A percentile compares a stretch with the other conserved stretches of the same genome.
Conservation (phyloP, 92 coral and sea anemone species). For the Blastomussa wellsi region DNA sequence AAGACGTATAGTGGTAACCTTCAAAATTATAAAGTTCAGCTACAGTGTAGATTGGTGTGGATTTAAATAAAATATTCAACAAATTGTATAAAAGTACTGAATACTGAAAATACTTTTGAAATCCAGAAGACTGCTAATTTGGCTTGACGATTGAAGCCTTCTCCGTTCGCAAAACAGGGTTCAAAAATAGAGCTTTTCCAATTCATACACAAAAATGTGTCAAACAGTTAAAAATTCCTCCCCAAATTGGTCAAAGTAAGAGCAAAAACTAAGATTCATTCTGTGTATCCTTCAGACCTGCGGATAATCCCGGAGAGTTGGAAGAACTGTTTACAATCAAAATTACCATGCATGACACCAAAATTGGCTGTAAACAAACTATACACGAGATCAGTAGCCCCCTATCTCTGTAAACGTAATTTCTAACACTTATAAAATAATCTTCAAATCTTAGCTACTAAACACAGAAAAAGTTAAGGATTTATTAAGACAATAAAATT, state of each 20-base stretch:
- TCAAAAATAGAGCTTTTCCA: too few species aligned
- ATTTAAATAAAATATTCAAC: neutral
- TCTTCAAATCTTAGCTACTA: neutral
- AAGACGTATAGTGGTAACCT: neutral
- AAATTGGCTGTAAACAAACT: neutral
- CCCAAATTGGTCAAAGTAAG: too few species aligned
- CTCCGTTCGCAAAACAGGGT: too few species aligned
- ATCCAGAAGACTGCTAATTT: too few species aligned
- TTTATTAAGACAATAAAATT: neutral
- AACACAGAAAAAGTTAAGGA: neutral
- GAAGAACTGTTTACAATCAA: neutral
- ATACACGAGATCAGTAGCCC: slow-evolving; percentile 14
- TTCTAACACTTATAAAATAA: neutral
- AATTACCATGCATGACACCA: neutral
- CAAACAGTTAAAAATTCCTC: too few species aligned
- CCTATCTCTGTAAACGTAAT: neutral
- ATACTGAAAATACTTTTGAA: neutral
- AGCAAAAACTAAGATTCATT: too few species aligned
- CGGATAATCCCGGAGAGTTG: neutral
- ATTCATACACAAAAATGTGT: too few species aligned
- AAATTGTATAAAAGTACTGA: neutral
- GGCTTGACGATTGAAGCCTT: too few species aligned
- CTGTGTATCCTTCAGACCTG: too few species aligned
- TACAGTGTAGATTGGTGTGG: neutral
- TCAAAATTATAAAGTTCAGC: neutral